These are phyloP conservation scores for Acrocephalus scirpaceus DNA, from an alignment of 2,797 vertebrate genomes.

Conservation along the genomic window DNA sequence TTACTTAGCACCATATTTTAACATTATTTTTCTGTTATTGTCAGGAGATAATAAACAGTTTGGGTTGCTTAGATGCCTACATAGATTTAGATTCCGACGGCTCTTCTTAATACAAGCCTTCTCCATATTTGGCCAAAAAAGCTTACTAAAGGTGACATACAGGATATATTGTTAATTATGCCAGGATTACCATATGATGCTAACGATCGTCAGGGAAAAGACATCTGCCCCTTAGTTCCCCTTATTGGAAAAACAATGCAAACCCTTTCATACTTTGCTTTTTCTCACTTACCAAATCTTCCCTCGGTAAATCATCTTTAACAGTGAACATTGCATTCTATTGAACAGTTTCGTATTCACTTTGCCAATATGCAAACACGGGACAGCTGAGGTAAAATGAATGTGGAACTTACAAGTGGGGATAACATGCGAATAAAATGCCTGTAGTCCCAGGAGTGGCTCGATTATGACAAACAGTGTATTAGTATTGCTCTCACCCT, in stretches of 20 bases:
- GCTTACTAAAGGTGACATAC: not conserved
- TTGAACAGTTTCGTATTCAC: conserved; percentile 46
- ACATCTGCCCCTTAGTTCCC: conserved; percentile 30
- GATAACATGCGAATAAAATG: not conserved
- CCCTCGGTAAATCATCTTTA: conserved; percentile 28
- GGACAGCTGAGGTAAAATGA: conserved; percentile 57
- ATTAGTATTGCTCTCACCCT: conserved; percentile 40
- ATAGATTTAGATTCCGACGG: not conserved
- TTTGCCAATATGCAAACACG: conserved; percentile 58
- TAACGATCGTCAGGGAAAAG: not conserved
- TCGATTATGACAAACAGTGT: not conserved
- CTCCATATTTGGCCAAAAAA: not conserved
- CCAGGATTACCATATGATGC: not conserved
- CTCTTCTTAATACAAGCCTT: not conserved
- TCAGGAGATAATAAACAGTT: not conserved
- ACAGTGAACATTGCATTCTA: conserved; percentile 22
- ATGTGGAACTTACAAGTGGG: conserved; percentile 26
- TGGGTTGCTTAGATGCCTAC: not conserved
- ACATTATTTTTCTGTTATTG: not conserved
- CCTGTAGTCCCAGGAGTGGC: not conserved
- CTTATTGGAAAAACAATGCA: conserved; percentile 4
- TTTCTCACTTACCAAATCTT: conserved; percentile 25
- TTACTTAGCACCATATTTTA: not conserved
- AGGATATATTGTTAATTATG: not conserved
- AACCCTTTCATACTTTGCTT: not conserved